A percentile compares a stretch with the other conserved stretches of the same genome.
These are phyloP conservation scores for Synergus umbraculus DNA, from an alignment of 2,888 invertebrate genomes.

Conservation along the genomic window DNA sequence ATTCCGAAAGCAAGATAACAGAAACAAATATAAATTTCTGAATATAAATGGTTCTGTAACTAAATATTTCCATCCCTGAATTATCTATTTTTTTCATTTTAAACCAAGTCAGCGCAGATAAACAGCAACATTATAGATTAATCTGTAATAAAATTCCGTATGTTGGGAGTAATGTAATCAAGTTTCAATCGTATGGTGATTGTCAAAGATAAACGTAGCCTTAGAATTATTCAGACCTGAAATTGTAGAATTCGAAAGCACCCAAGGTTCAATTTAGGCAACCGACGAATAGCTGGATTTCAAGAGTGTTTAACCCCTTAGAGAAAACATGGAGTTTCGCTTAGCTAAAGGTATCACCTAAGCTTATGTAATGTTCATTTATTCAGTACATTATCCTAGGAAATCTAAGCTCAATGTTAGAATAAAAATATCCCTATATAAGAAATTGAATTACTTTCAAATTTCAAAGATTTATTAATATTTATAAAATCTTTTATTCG, in stretches of 20 bases:
- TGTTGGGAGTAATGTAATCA: too few species aligned
- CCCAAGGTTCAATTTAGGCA: conserved; percentile 1
- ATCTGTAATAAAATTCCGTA: too few species aligned
- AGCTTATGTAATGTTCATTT: conserved; percentile 26
- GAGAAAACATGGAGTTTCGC: conserved; percentile 29
- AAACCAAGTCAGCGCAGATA: too few species aligned
- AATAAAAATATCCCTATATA: too few species aligned
- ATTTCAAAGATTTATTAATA: neutral
- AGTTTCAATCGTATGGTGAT: too few species aligned
- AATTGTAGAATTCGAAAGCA: neutral
- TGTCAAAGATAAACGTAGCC: neutral
- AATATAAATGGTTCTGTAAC: too few species aligned
- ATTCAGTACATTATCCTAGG: neutral
- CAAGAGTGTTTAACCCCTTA: conserved; percentile 24
- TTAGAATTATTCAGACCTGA: neutral
- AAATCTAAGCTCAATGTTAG: neutral
- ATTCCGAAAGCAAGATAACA: too few species aligned
- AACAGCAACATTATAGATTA: too few species aligned
- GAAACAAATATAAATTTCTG: too few species aligned
- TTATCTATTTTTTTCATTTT: too few species aligned
- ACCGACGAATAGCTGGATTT: conserved; percentile 12
- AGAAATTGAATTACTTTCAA: too few species aligned
- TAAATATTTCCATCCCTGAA: too few species aligned
- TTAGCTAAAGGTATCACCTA: neutral
- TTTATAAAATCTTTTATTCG: conserved; percentile 15